These are phyloP conservation scores for Nymphalis c-album DNA, from an alignment of 2,888 invertebrate species.

Conservation along the genomic window DNA sequence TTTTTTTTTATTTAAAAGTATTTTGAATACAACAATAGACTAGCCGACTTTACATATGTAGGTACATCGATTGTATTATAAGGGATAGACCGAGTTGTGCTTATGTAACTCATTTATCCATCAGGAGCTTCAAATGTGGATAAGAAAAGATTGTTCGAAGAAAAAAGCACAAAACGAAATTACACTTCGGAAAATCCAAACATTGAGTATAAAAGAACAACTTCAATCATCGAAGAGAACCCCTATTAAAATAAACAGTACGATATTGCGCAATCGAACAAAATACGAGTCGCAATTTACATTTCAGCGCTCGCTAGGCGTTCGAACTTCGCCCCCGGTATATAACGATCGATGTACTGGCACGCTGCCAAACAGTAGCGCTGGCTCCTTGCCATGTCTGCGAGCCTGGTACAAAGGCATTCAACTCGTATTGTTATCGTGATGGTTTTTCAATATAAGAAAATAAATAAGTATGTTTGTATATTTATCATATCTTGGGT, in stretches of 20 bases:
- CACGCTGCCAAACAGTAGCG: slow-evolving; percentile 37
- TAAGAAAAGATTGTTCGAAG: not conserved
- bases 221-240: slow-evolving; percentile 4
- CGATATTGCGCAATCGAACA: slow-evolving; percentile 24
- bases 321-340: slow-evolving; percentile 30
- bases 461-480: slow-evolving; percentile 12
- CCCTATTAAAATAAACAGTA: slow-evolving; percentile 22
- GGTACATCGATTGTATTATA: too few species aligned
- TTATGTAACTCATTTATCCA: not conserved
- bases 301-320: slow-evolving; percentile 32
- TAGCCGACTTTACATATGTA: too few species aligned
- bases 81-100: too few species aligned
- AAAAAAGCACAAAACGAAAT: slow-evolving; percentile 2
- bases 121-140: not conserved
- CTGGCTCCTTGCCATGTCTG: slow-evolving; percentile 32
- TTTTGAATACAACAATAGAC: too few species aligned
- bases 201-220: not conserved
- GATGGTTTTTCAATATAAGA: slow-evolving; percentile 33
- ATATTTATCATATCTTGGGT: slow-evolving; percentile 5
- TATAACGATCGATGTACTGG: slow-evolving; percentile 43
- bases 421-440: slow-evolving; percentile 25
- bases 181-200: not conserved
- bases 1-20: too few species aligned
- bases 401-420: slow-evolving; percentile 27
- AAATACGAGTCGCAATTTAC: slow-evolving; percentile 28